Conservation (phyloP, 2,113 vertebrate genomes). For the Hassar affinis region DNA sequence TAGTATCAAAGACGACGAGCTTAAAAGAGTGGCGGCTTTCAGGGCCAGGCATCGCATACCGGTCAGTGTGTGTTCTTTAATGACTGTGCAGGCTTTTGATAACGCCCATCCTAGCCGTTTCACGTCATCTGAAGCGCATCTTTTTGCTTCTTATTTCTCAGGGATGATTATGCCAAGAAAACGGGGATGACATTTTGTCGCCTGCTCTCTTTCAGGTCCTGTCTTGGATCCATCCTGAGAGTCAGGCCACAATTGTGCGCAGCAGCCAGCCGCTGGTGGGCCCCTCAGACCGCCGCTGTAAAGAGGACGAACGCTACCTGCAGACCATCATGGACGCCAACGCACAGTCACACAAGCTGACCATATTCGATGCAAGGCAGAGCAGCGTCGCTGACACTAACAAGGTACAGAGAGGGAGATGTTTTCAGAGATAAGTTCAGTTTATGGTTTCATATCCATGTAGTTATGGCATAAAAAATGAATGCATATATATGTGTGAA, state of each 20-base stretch:
- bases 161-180: background rate
- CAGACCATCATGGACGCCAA: conserved; percentile 97
- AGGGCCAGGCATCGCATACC: conserved; percentile 91
- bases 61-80: conserved; percentile 70
- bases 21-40: conserved; percentile 84
- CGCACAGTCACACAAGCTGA: conserved; percentile 94
- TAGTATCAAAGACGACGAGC: conserved; percentile 87
- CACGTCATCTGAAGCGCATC: background rate
- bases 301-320: conserved; percentile 93
- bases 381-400: conserved; percentile 85
- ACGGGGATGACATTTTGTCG: background rate
- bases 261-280: conserved; percentile 92
- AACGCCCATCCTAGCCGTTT: background rate
- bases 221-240: conserved; percentile 97
- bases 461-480: background rate
- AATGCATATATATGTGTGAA: background rate
- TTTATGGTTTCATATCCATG: background rate
- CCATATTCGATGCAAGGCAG: conserved; percentile 92
- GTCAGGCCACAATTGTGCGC: conserved; percentile 89
- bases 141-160: background rate
- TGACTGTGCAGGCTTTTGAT: background rate
- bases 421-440: background rate
- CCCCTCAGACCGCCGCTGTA: conserved; percentile 87
- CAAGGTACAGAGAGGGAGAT: conserved; percentile 74
- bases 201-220: conserved; percentile 74